Evolutionary conservation across 2,113 vertebrate genomes (phyloP), one percentile per base, ranked within the genome.

Genomic region (Mirza zaza): DNA sequence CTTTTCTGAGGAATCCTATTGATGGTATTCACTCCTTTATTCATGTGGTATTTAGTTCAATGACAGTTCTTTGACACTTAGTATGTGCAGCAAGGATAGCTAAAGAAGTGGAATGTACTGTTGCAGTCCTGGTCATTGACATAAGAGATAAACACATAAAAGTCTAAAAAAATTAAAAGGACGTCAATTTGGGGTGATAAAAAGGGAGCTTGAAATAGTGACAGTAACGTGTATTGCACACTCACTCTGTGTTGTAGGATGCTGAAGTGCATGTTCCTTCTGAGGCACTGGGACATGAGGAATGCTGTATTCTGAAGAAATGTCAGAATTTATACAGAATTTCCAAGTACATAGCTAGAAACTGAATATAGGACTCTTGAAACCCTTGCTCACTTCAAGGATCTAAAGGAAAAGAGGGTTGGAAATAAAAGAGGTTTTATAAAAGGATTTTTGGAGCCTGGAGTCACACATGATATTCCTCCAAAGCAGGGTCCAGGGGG

Each of bases 301-400:
- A 79, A 80, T 80, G 32, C 18, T 80, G 12, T 34, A 36, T 90
- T 86, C 39, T 27, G 12, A 70, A 93, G 21, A 88, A 85, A 68
- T 91, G 39, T 67, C 71, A 90, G 80, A 83, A 52, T 95, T 92
- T 84, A 79, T 50, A 67, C 5, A 85, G 55, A 85, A 57, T 86
- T 61, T 86, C 21, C 8, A 87, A 87, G n/a, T 61, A 55, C 7
- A 23, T 77, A 73, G 55, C 83, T 87, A 42, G 67, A 94, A 91
- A 84, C 1, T 2, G 29, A 59, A 36, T 65, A 80, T 0, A 81
- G 76, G 55, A 59, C 61, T 95, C 48, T 81, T 57, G 9, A 91
- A 89, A 89, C 21, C 12, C 29, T 63, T 61, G 4, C 4, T 39
- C 8, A 27, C 27, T 81, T 71, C 48, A 95, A 75, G 10, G 7